Percentiles rank a stretch among this genome's conserved stretches.
These are phyloP conservation scores for Timema cristinae DNA, from an alignment of 2,888 invertebrate species.

Conservation along the genomic window DNA sequence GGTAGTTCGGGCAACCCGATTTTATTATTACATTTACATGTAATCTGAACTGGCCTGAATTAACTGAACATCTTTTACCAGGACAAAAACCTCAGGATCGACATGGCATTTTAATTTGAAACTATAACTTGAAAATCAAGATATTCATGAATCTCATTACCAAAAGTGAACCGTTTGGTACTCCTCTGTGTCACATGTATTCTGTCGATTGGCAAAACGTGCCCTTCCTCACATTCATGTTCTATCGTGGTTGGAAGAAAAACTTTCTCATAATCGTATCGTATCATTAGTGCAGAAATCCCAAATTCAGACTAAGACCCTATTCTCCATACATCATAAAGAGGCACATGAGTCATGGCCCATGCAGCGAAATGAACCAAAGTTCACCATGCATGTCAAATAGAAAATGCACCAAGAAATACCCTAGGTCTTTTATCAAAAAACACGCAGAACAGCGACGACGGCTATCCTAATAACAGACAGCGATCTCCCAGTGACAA, in stretches of 20 bases:
- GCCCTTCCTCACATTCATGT: background rate
- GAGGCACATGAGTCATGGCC: background rate
- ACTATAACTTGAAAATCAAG: too few relatives aligned
- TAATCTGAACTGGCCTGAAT: too few relatives aligned
- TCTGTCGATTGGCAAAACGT: background rate
- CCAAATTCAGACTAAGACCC: background rate
- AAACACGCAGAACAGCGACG: background rate
- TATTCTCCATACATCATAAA: background rate
- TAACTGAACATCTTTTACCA: too few relatives aligned
- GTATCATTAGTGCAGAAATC: background rate
- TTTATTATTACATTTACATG: slow-evolving; percentile 42
- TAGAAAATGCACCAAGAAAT: background rate
- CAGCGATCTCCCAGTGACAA: background rate
- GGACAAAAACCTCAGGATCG: too few relatives aligned
- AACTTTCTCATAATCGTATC: too few relatives aligned
- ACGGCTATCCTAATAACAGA: background rate
- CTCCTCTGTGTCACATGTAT: background rate
- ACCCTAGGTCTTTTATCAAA: background rate
- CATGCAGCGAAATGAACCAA: background rate
- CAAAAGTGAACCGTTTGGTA: background rate
- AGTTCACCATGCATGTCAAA: background rate
- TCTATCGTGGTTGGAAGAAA: background rate
- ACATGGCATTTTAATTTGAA: too few relatives aligned
- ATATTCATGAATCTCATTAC: too few relatives aligned
- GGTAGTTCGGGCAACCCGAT: slow-evolving; percentile 40